A percentile compares a stretch with the other conserved stretches of the same genome.
These are phyloP conservation scores for Philypnodon macrostomus DNA, from an alignment of 2,797 vertebrate species.

Conservation along the genomic window DNA sequence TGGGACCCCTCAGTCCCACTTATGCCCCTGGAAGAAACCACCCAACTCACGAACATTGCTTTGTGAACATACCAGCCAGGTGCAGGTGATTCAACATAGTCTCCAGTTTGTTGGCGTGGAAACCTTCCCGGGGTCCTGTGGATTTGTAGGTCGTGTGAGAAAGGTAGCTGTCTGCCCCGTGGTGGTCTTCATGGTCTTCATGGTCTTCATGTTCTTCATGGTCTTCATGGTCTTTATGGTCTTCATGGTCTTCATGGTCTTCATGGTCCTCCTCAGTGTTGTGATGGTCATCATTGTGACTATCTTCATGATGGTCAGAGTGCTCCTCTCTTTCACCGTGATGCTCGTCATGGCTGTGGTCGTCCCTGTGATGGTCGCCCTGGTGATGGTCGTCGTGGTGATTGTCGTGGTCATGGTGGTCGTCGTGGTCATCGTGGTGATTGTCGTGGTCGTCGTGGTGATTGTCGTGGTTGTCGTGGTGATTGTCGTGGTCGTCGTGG, in stretches of 20 bases:
- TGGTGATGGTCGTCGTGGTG: neutral
- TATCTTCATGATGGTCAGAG: conserved; percentile 2
- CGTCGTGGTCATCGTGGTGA: conserved; percentile 14
- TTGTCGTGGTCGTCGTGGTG: conserved; percentile 10
- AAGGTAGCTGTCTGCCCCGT: conserved; percentile 48
- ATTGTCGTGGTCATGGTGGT: too few relatives aligned
- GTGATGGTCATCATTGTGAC: conserved; percentile 7
- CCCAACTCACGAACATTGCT: neutral
- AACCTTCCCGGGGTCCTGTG: conserved; percentile 35
- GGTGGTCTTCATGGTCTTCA: conserved; percentile 22
- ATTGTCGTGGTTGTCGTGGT: conserved; percentile 8
- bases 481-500: conserved; percentile 30
- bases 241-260: conserved; percentile 11
- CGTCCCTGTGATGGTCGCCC: conserved; percentile 7
- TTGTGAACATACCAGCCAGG: conserved; percentile 51
- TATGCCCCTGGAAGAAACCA: too few relatives aligned
- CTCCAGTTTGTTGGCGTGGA: conserved; percentile 69
- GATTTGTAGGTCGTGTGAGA: conserved; percentile 52
- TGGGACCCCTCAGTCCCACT: too few relatives aligned
- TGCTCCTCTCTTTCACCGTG: conserved; percentile 13
- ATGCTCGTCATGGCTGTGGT: neutral
- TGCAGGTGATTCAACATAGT: conserved; percentile 73
- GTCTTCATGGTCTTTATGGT: conserved; percentile 16
- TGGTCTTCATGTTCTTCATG: conserved; percentile 10
- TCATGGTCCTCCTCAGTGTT: conserved; percentile 15